phyloP scores from a whole-genome alignment of 2,113 vertebrate species.

The Dicentrarchus labrax region DNA sequence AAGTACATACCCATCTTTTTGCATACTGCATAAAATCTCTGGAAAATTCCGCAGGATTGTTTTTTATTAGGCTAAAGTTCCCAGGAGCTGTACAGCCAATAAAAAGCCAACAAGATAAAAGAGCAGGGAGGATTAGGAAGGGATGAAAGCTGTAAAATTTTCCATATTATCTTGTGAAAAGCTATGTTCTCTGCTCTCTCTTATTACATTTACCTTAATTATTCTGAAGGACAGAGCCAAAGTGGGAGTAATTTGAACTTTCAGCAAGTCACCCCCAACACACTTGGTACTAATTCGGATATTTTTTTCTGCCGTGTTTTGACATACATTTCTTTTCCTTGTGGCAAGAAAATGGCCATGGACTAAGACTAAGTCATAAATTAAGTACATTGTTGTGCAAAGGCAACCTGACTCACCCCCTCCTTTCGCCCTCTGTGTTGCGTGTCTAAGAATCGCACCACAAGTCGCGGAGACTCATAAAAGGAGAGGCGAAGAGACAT shows the following conservation, averaged over 20 bases:
- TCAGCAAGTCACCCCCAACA: conserved; percentile 45
- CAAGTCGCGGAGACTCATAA: conserved; percentile 83
- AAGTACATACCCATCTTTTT: conserved; percentile 78
- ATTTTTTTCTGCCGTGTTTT: conserved; percentile 54
- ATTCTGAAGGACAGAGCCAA: conserved; percentile 72
- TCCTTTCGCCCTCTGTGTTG: conserved; percentile 66
- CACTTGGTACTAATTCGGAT: conserved; percentile 44
- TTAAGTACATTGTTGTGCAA: conserved; percentile 66
- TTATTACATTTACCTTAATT: conserved; percentile 81
- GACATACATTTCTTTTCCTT: conserved; percentile 56
- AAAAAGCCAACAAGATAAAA: conserved; percentile 88
- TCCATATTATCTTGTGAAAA: conserved; percentile 88
- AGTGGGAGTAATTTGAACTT: conserved; percentile 71
- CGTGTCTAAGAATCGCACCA: conserved; percentile 79
- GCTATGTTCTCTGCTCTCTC: conserved; percentile 78
- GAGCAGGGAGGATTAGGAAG: conserved; percentile 83
- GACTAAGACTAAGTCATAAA: conserved; percentile 44
- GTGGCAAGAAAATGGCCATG: conserved; percentile 22
- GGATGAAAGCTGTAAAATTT: conserved; percentile 87
- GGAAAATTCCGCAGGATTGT: conserved; percentile 86
- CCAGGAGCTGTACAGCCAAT: conserved; percentile 86
- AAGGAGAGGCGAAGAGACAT: conserved; percentile 82
- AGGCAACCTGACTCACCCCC: conserved; percentile 70
- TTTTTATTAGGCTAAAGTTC: conserved; percentile 87
- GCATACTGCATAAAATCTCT: conserved; percentile 81